phyloP scores from a whole-genome alignment of 2,113 vertebrate species.

The Erpornis zantholeuca region DNA sequence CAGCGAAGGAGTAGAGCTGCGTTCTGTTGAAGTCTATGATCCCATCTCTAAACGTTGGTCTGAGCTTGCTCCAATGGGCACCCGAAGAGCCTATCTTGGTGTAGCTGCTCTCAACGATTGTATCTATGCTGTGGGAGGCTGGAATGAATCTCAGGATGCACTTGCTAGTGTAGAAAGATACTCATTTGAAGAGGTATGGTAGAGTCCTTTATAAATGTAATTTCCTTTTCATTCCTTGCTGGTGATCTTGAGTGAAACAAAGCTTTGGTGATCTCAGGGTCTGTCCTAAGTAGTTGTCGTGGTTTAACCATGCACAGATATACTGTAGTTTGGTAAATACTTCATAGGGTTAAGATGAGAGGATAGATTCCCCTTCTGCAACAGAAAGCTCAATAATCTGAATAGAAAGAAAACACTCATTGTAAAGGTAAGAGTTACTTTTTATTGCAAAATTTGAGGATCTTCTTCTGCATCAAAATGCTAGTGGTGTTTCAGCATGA shows the following conservation, averaged over 20 bases:
- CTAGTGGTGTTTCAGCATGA: neutral
- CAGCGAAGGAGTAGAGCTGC: slow-evolving; percentile 88
- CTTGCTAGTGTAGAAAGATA: slow-evolving; percentile 93
- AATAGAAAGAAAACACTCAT: neutral
- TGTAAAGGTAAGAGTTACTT: neutral
- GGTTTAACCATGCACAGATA: neutral
- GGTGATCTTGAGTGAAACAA: neutral
- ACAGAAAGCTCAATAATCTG: neutral
- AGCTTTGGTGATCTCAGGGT: neutral
- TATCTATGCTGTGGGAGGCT: slow-evolving; percentile 93
- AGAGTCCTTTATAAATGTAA: neutral
- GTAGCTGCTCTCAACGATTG: slow-evolving; percentile 90
- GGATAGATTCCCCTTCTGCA: neutral
- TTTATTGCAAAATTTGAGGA: neutral
- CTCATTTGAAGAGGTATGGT: slow-evolving; percentile 90
- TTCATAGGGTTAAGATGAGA: neutral
- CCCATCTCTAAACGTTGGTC: slow-evolving; percentile 91
- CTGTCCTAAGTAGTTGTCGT: neutral
- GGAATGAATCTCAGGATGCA: slow-evolving; percentile 90
- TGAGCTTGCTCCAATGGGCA: slow-evolving; percentile 87
- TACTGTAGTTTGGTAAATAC: neutral
- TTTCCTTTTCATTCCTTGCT: neutral
- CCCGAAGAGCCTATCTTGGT: slow-evolving; percentile 89
- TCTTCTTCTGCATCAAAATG: neutral
- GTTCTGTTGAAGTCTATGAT: slow-evolving; percentile 90